phyloP scores from a whole-genome alignment of 1,140 invertebrate genomes.

The Bombus superbus region DNA sequence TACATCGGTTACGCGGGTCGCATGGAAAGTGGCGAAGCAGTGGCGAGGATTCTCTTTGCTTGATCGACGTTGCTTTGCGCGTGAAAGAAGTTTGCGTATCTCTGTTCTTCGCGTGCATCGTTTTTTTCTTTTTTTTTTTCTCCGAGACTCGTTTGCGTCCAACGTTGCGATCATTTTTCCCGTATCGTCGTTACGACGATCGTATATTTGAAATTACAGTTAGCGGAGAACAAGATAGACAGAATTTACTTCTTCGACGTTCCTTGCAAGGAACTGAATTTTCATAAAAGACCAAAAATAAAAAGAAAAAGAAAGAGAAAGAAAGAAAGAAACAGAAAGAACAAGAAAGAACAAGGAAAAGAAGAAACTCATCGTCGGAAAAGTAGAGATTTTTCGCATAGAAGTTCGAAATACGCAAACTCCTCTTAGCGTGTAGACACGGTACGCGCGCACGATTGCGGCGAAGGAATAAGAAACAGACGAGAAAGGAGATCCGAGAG shows the following conservation, averaged over 20 bases:
- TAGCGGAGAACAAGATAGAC: background rate
- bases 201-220: background rate
- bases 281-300: background rate
- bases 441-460: background rate
- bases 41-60: background rate
- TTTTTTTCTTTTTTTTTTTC: no score
- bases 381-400: background rate
- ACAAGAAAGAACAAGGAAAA: no score
- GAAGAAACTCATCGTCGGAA: no score
- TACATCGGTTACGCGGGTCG: constrained; percentile 10
- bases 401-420: background rate
- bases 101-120: no score
- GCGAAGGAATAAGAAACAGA: background rate
- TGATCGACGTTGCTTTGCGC: background rate
- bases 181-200: background rate
- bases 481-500: background rate
- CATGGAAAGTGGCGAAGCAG: background rate
- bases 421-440: background rate
- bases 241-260: no score
- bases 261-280: background rate
- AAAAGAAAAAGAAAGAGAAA: no score
- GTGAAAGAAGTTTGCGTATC: constrained; percentile 18
- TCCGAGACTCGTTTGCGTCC: background rate
- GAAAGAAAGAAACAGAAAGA: no score
- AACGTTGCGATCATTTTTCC: background rate